phyloP scores from a whole-genome alignment of 2,888 invertebrate species.

The Tuberolachnus salignus region DNA sequence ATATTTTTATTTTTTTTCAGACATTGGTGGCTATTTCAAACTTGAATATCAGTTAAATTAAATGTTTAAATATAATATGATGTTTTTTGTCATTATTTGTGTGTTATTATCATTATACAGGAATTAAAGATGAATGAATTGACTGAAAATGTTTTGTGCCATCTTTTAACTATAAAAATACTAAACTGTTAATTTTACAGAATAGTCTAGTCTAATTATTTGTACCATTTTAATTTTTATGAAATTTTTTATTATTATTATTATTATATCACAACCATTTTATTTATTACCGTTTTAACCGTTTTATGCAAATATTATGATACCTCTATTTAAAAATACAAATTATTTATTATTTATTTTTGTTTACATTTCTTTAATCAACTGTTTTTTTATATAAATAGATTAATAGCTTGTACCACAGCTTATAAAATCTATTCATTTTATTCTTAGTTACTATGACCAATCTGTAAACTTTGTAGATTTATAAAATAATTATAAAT shows the following conservation, averaged over 20 bases:
- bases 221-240: constrained; percentile 25
- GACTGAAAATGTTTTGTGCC: constrained; percentile 34
- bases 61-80: background rate
- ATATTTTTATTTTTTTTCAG: constrained; percentile 33
- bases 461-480: background rate
- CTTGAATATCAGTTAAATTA: constrained; percentile 13
- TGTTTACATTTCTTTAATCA: background rate
- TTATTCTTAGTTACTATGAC: too few species aligned
- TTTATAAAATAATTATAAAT: constrained; percentile 17
- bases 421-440: background rate
- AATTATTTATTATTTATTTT: background rate
- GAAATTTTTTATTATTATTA: background rate
- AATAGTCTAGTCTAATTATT: constrained; percentile 11
- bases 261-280: constrained; percentile 8
- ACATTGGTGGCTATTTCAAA: constrained; percentile 26
- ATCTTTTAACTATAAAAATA: background rate
- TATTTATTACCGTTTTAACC: background rate
- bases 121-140: constrained; percentile 10
- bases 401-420: background rate
- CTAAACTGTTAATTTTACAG: constrained; percentile 15
- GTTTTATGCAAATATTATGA: too few species aligned
- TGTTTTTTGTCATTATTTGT: constrained; percentile 20
- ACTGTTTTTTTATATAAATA: background rate
- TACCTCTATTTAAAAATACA: background rate
- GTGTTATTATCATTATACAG: constrained; percentile 1